These are phyloP conservation scores for Bovichtus diacanthus DNA, from an alignment of 2,797 vertebrate genomes.

Conservation along the genomic window DNA sequence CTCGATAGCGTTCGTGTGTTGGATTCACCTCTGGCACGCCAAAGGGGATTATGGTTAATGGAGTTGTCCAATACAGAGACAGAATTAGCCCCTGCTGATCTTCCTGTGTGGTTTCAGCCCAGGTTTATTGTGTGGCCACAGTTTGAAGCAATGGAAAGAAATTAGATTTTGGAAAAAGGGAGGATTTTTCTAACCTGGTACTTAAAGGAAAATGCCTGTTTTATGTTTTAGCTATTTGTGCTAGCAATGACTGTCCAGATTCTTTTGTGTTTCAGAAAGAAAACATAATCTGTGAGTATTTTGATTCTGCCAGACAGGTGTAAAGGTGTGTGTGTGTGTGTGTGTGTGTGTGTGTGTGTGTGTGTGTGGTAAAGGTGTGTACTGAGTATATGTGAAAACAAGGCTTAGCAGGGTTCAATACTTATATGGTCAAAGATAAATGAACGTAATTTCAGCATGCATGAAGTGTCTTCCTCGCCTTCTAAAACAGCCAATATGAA, in stretches of 20 bases:
- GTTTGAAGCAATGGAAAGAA: constrained; percentile 37
- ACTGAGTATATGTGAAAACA: neutral
- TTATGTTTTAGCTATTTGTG: constrained; percentile 18
- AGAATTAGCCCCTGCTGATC: constrained; percentile 53
- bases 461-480: neutral
- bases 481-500: neutral
- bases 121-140: constrained; percentile 28
- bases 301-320: neutral
- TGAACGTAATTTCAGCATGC: neutral
- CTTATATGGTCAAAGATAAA: neutral
- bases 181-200: constrained; percentile 5
- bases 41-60: constrained; percentile 68
- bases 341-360: constrained; percentile 11
- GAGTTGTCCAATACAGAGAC: constrained; percentile 57
- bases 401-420: neutral
- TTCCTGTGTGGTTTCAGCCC: constrained; percentile 49
- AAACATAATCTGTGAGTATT: neutral
- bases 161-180: constrained; percentile 32
- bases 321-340: constrained; percentile 4
- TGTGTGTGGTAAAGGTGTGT: neutral
- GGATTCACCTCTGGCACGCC: constrained; percentile 41
- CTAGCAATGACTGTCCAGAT: neutral
- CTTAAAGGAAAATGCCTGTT: constrained; percentile 2
- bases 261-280: constrained; percentile 5
- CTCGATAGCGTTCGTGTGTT: constrained; percentile 43